Percentiles rank a stretch among this genome's conserved stretches.
Evolutionary conservation across 1,140 invertebrate species (phyloP).

Genomic region (Hylaeus volcanicus): DNA sequence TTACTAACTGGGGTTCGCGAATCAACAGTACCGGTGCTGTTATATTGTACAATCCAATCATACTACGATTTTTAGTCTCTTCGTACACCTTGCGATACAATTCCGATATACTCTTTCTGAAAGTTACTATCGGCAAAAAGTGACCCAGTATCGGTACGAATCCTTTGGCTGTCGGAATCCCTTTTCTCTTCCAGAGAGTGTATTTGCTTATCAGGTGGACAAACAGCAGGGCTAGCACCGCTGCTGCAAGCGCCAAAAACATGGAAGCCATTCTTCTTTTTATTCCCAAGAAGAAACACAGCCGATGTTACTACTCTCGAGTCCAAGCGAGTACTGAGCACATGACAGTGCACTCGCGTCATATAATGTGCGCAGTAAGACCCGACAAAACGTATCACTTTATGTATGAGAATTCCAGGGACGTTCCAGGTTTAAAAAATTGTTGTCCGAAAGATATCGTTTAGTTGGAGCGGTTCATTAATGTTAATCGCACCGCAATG

Average conservation of each 20-base stretch:
- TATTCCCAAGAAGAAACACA: too few relatives aligned
- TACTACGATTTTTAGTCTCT: slow-evolving; percentile 35
- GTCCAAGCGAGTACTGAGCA: too few relatives aligned
- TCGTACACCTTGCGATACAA: slow-evolving; percentile 54
- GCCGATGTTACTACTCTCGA: too few relatives aligned
- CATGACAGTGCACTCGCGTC: too few relatives aligned
- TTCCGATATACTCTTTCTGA: slow-evolving; percentile 32
- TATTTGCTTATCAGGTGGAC: slow-evolving; percentile 64
- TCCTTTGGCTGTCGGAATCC: slow-evolving; percentile 72
- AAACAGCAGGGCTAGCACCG: neutral
- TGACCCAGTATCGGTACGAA: slow-evolving; percentile 65
- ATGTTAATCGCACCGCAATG: too few relatives aligned
- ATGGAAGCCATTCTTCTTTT: neutral
- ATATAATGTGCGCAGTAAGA: too few relatives aligned
- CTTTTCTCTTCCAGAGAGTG: slow-evolving; percentile 77
- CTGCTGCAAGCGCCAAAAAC: neutral
- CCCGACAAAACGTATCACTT: too few relatives aligned
- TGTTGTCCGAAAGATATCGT: too few relatives aligned
- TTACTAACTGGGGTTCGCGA: slow-evolving; percentile 68
- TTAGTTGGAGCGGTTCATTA: too few relatives aligned
- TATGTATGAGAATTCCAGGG: too few relatives aligned
- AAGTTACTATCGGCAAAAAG: slow-evolving; percentile 37
- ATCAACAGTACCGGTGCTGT: slow-evolving; percentile 63
- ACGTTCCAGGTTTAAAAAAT: too few relatives aligned
- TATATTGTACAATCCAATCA: slow-evolving; percentile 67